Conservation (phyloP, 2,797 vertebrate species). For the Artibeus jamaicensis region DNA sequence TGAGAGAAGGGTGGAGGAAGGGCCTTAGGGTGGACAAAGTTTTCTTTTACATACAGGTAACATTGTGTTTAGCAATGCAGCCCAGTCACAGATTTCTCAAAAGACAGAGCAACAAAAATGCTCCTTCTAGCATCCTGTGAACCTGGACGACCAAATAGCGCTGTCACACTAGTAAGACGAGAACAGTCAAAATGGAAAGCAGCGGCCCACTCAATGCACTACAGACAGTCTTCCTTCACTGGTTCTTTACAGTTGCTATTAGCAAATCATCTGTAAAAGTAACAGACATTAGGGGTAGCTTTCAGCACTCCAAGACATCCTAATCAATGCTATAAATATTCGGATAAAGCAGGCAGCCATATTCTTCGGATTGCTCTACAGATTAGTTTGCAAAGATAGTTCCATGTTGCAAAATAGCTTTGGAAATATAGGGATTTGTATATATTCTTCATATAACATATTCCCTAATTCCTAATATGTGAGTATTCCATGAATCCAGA, state of each 20-base stretch:
- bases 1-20: background rate
- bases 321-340: background rate
- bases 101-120: background rate
- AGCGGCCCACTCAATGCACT: background rate
- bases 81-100: background rate
- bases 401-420: background rate
- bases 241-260: background rate
- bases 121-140: too few species aligned
- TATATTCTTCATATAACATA: background rate
- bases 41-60: background rate
- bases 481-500: background rate
- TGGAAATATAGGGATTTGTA: background rate
- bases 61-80: background rate
- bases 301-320: background rate
- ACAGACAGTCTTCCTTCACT: background rate
- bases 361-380: background rate
- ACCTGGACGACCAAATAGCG: background rate
- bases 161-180: background rate
- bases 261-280: background rate
- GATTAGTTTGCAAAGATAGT: background rate
- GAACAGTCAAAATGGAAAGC: rapidly evolving
- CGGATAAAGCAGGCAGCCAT: background rate
- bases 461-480: background rate
- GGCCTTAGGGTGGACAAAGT: background rate
- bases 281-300: background rate